Evolutionary conservation across 2,797 vertebrate species (phyloP).

Genomic region (Myiotriccus ornatus): DNA sequence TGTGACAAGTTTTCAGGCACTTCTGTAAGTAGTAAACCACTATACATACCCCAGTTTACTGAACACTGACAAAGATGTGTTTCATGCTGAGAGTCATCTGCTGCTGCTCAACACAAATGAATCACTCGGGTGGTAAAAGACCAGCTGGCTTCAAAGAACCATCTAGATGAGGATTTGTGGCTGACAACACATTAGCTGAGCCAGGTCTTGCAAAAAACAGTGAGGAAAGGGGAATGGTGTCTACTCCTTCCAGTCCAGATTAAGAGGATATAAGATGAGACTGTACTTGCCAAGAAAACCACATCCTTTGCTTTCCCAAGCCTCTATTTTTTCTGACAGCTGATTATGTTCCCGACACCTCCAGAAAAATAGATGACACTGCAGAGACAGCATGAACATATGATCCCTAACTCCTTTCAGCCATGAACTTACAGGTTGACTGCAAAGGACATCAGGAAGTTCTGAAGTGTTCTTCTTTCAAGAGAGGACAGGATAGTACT

Average conservation of each 20-base stretch:
- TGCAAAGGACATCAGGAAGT: not conserved
- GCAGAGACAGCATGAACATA: not conserved
- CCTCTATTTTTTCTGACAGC: not conserved
- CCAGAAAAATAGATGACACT: not conserved
- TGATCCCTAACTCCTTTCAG: not conserved
- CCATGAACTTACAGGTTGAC: not conserved
- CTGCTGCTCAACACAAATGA: not conserved
- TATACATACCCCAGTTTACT: not conserved
- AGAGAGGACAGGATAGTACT: not conserved
- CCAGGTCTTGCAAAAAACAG: not conserved
- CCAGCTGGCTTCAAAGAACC: not conserved
- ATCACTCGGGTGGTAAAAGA: not conserved
- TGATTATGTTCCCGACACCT: not conserved
- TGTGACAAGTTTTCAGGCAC: not conserved
- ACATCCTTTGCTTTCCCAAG: not conserved
- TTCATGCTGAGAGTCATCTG: not conserved
- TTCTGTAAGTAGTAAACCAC: not conserved
- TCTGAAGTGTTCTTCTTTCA: not conserved
- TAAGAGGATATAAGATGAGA: not conserved
- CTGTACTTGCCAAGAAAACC: not conserved
- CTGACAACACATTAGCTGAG: not conserved
- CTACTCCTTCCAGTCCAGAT: not conserved
- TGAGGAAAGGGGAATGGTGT: not conserved
- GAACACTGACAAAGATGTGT: not conserved
- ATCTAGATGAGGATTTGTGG: not conserved